Percentiles rank a stretch among this genome's conserved stretches.
Evolutionary conservation across 1,140 invertebrate species (phyloP).

Genomic region (Pseudomyrmex pallidus): DNA sequence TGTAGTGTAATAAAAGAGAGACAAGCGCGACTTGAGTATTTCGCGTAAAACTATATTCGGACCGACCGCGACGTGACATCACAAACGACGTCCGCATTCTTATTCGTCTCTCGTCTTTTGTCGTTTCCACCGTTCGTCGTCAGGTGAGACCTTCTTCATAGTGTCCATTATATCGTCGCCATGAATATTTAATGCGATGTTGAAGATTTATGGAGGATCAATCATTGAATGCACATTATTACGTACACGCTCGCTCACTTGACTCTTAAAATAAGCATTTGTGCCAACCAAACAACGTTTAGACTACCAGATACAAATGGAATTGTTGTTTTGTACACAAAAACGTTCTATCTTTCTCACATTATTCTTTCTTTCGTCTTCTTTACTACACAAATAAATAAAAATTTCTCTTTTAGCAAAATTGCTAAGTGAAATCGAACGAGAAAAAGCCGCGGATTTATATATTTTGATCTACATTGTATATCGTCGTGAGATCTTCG

Average conservation of each 20-base stretch:
- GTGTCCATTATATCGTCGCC: neutral
- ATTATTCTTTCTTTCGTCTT: neutral
- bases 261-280: neutral
- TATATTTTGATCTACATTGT: slow-evolving; percentile 10
- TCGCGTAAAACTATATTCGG: neutral
- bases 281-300: slow-evolving; percentile 31
- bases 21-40: neutral
- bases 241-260: neutral
- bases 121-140: neutral
- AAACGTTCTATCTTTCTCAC: neutral
- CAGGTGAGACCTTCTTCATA: neutral
- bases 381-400: neutral
- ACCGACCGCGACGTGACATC: neutral
- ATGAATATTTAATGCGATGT: slow-evolving; percentile 10
- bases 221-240: slow-evolving; percentile 25
- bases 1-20: neutral
- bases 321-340: neutral
- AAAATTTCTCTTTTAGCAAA: neutral
- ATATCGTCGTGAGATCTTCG: neutral
- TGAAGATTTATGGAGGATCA: slow-evolving; percentile 5
- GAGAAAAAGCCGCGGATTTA: neutral
- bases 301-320: slow-evolving; percentile 13
- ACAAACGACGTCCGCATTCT: neutral
- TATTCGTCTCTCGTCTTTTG: neutral
- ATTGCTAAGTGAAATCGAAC: neutral